phyloP scores from a whole-genome alignment of 2,113 vertebrate genomes.

The Anguilla japonica region DNA sequence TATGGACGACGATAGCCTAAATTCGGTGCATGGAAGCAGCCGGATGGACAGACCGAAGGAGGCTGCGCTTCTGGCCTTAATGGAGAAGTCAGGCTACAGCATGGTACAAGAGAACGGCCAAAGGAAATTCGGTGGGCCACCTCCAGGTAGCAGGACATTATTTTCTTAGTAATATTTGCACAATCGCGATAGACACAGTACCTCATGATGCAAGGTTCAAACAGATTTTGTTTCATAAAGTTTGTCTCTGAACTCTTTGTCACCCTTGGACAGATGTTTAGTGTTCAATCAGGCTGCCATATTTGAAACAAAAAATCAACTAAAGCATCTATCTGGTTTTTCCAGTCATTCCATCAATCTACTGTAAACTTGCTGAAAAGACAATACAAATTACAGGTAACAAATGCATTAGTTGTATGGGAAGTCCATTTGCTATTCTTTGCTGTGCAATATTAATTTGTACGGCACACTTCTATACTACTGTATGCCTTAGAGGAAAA shows the following conservation, averaged over 20 bases:
- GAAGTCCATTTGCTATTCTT: too few species aligned
- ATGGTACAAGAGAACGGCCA: constrained; percentile 97
- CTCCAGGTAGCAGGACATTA: constrained; percentile 76
- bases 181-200: too few species aligned
- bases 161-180: neutral
- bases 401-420: neutral
- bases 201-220: too few species aligned
- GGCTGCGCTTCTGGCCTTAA: constrained; percentile 79
- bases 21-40: constrained; percentile 54
- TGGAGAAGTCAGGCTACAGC: constrained; percentile 87
- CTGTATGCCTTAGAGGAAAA: neutral
- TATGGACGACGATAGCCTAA: constrained; percentile 64
- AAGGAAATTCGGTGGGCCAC: constrained; percentile 93
- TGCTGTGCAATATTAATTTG: neutral
- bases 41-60: constrained; percentile 68
- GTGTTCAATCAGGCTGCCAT: too few species aligned
- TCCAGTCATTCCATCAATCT: neutral
- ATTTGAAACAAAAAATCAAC: too few species aligned
- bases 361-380: neutral
- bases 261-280: too few species aligned
- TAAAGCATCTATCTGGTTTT: neutral
- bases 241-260: too few species aligned
- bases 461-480: neutral
- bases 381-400: neutral
- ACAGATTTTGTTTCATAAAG: too few species aligned